Percentiles rank a stretch among this genome's conserved stretches.
Evolutionary conservation across 2,888 invertebrate species (phyloP).

Genomic region (Aspidiotus destructor): DNA sequence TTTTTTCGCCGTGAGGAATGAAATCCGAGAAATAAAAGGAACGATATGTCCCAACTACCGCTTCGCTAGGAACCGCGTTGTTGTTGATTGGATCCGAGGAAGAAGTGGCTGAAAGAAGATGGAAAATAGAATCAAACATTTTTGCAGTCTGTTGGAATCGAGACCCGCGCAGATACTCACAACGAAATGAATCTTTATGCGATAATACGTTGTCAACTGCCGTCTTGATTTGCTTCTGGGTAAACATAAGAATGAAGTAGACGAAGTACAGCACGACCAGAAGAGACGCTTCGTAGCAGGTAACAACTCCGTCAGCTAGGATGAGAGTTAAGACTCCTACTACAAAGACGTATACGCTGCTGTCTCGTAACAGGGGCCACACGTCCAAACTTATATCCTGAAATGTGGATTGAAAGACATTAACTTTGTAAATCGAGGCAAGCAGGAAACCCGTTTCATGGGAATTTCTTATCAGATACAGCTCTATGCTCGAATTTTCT

Average conservation of each 20-base stretch:
- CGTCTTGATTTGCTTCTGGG: constrained; percentile 37
- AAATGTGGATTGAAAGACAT: neutral
- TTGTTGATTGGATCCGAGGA: constrained; percentile 28
- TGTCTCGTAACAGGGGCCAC: constrained; percentile 73
- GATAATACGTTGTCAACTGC: constrained; percentile 37
- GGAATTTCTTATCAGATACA: neutral
- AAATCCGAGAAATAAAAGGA: constrained; percentile 39
- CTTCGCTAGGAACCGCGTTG: constrained; percentile 33
- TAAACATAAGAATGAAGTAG: constrained; percentile 64
- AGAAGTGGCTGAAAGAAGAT: constrained; percentile 25
- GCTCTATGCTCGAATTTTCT: neutral
- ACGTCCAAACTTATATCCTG: constrained; percentile 68
- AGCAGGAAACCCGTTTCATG: too few relatives aligned
- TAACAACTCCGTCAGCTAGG: constrained; percentile 67
- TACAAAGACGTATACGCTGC: constrained; percentile 63
- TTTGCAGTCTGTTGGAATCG: neutral
- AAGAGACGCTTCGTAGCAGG: constrained; percentile 67
- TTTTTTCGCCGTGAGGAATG: constrained; percentile 25
- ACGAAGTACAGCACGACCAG: constrained; percentile 62
- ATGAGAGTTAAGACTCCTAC: constrained; percentile 59
- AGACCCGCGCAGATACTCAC: constrained; percentile 28
- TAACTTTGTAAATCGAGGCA: too few relatives aligned
- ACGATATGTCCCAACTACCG: constrained; percentile 41
- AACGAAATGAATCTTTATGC: constrained; percentile 35
- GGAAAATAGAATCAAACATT: too few relatives aligned